A percentile compares a stretch with the other conserved stretches of the same genome.
These are phyloP conservation scores for Pseudochirops cupreus DNA, from an alignment of 2,797 vertebrate genomes.

Conservation along the genomic window DNA sequence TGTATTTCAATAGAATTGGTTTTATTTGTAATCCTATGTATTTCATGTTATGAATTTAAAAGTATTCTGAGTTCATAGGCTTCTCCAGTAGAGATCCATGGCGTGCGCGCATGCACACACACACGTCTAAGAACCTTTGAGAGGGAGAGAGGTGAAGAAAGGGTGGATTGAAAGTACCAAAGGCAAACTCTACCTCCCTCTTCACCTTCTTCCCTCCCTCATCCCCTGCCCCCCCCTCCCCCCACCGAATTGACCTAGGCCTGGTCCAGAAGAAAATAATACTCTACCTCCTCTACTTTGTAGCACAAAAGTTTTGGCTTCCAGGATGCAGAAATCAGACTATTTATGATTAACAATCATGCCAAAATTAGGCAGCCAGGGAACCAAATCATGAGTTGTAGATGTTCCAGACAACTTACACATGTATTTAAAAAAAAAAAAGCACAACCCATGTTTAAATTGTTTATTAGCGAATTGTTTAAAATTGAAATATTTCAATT, in stretches of 20 bases:
- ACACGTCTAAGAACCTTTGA: neutral
- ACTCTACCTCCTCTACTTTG: neutral
- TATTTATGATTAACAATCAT: neutral
- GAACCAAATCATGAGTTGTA: neutral
- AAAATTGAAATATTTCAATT: neutral
- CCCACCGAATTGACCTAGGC: neutral
- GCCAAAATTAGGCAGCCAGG: neutral
- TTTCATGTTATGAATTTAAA: neutral
- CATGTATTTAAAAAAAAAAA: neutral
- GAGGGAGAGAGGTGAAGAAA: neutral
- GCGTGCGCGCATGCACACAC: too few species aligned
- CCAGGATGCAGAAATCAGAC: neutral
- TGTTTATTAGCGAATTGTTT: neutral
- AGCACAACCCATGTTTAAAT: neutral
- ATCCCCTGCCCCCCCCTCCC: too few species aligned
- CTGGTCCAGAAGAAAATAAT: neutral
- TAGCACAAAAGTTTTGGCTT: neutral
- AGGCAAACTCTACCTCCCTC: neutral
- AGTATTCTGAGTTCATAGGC: neutral
- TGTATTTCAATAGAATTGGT: neutral
- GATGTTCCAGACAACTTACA: neutral
- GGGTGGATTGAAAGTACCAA: neutral
- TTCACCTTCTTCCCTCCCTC: too few species aligned
- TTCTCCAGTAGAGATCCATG: neutral
- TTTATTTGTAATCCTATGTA: neutral